A percentile compares a stretch with the other conserved stretches of the same genome.
These are phyloP conservation scores for Caradrina kadenii DNA, from an alignment of 2,888 invertebrate species.

Conservation along the genomic window DNA sequence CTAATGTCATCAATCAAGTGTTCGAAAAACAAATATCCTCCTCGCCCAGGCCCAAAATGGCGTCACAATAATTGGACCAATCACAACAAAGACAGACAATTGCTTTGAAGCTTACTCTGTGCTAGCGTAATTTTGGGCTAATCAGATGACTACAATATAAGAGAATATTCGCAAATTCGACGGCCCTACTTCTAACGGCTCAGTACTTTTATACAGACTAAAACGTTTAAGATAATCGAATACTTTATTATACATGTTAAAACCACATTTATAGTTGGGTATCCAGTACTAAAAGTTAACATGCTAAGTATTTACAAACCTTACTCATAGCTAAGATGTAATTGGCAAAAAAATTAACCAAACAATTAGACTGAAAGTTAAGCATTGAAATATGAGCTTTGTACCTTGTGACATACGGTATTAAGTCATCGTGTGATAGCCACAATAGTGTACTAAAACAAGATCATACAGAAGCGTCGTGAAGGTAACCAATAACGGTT, in stretches of 20 bases:
- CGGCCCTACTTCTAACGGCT: conserved; percentile 12
- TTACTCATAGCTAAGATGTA: not conserved
- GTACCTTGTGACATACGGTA: not conserved
- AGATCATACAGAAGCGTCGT: not conserved
- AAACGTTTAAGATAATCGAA: conserved; percentile 2
- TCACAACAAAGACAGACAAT: conserved; percentile 1
- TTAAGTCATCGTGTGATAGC: not conserved
- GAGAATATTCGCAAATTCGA: not conserved
- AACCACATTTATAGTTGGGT: conserved; percentile 15
- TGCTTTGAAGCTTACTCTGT: not conserved
- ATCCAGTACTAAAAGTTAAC: conserved; percentile 22
- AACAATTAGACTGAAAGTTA: not conserved
- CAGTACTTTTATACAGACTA: conserved; percentile 32
- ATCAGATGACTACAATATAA: not conserved
- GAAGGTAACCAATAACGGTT: no score
- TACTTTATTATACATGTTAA: conserved; percentile 8
- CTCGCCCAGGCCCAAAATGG: not conserved
- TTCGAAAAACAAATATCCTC: conserved; percentile 20
- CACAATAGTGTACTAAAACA: not conserved
- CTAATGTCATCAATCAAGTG: conserved; percentile 46
- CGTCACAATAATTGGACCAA: conserved; percentile 10
- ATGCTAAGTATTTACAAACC: conserved; percentile 36
- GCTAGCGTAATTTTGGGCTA: not conserved
- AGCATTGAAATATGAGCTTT: conserved; percentile 17
- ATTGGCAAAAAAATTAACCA: not conserved